Evolutionary conservation across 2,888 invertebrate genomes (phyloP).

Genomic region (Dasypogon diadema): DNA sequence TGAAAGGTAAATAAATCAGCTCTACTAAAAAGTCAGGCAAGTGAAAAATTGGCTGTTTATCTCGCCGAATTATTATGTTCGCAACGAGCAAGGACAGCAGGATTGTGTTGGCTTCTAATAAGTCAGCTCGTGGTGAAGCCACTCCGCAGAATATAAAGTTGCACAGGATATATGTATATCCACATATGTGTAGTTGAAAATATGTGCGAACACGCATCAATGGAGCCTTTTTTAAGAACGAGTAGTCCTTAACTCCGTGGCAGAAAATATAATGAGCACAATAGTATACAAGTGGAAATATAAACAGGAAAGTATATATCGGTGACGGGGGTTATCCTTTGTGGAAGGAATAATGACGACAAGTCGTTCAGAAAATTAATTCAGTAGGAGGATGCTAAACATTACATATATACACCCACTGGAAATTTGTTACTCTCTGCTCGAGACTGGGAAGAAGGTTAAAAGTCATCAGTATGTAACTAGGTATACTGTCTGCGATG

Average conservation of each 20-base stretch:
- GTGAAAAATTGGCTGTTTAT: conserved; percentile 51
- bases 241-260: neutral
- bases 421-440: neutral
- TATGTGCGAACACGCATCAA: conserved; percentile 27
- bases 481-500: too few relatives aligned
- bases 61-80: conserved; percentile 43
- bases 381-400: conserved; percentile 4
- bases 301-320: conserved; percentile 14
- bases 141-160: neutral
- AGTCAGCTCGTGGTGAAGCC: conserved; percentile 33
- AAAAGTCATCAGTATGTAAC: conserved; percentile 5
- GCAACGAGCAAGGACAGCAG: conserved; percentile 26
- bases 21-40: conserved; percentile 44
- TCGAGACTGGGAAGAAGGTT: neutral
- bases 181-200: neutral
- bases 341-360: conserved; percentile 22
- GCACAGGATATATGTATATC: neutral
- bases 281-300: neutral
- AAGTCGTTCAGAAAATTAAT: conserved; percentile 45
- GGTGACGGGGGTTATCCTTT: neutral
- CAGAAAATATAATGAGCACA: conserved; percentile 33
- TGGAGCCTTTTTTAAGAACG: neutral
- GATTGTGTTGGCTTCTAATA: conserved; percentile 31
- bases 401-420: conserved; percentile 1
- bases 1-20: conserved; percentile 50